Percentiles rank a stretch among this genome's conserved stretches.
Evolutionary conservation across 2,113 vertebrate genomes (phyloP).

Genomic region (Phyllopteryx taeniolatus): DNA sequence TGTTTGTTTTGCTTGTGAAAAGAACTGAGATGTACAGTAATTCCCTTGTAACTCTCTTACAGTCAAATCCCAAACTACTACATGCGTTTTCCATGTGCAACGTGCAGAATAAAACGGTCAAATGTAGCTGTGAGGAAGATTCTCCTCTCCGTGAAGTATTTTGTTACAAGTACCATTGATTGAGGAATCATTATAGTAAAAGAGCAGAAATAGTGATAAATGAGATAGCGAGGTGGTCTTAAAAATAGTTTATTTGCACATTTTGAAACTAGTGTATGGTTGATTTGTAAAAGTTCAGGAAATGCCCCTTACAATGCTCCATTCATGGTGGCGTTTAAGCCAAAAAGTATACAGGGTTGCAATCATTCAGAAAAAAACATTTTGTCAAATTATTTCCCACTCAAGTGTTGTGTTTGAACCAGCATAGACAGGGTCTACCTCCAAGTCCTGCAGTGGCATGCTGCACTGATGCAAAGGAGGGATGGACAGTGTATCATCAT

Average conservation of each 20-base stretch:
- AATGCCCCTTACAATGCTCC: slow-evolving; percentile 7
- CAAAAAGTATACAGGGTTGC: slow-evolving; percentile 45
- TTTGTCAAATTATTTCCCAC: slow-evolving; percentile 24
- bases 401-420: slow-evolving; percentile 36
- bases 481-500: slow-evolving; percentile 39
- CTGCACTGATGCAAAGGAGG: slow-evolving; percentile 28
- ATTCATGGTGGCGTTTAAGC: slow-evolving; percentile 24
- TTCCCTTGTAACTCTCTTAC: slow-evolving; percentile 32
- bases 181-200: slow-evolving; percentile 40
- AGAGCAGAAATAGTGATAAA: slow-evolving; percentile 12
- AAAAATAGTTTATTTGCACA: slow-evolving; percentile 46
- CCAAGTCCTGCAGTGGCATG: slow-evolving; percentile 40
- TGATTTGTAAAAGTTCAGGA: slow-evolving; percentile 32
- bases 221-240: not conserved
- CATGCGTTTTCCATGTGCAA: slow-evolving; percentile 33
- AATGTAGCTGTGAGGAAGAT: slow-evolving; percentile 52
- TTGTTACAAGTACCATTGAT: slow-evolving; percentile 73
- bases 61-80: slow-evolving; percentile 13
- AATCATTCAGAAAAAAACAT: slow-evolving; percentile 12
- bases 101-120: slow-evolving; percentile 28
- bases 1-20: slow-evolving; percentile 21
- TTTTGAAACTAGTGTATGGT: slow-evolving; percentile 21
- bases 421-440: slow-evolving; percentile 46
- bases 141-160: slow-evolving; percentile 51
- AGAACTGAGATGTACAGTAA: slow-evolving; percentile 36